Evolutionary conservation across 35 echinoderm and acorn worm species (phyloP).

Genomic region (Heliocidaris tuberculata): DNA sequence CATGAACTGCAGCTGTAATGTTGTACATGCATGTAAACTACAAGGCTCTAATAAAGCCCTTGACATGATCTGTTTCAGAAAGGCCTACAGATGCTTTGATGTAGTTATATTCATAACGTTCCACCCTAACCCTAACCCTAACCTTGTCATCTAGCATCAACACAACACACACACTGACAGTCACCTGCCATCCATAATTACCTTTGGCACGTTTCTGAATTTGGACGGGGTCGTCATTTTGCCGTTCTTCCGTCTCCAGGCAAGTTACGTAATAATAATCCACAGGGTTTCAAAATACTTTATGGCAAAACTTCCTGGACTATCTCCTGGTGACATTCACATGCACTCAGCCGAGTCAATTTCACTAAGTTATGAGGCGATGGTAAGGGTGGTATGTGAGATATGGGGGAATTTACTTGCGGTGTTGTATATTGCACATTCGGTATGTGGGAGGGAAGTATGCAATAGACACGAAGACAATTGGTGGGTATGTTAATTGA

Average conservation of each 20-base stretch:
- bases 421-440: neutral
- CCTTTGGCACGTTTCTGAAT: conserved; percentile 94
- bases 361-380: neutral
- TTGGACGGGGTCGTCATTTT: conserved; percentile 87
- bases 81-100: too few species aligned
- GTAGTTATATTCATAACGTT: too few species aligned
- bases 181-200: conserved; percentile 9
- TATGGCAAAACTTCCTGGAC: neutral
- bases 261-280: neutral
- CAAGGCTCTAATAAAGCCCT: too few species aligned
- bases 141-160: neutral
- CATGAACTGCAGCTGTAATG: too few species aligned
- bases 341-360: neutral
- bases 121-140: neutral
- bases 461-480: neutral
- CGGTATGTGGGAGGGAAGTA: neutral
- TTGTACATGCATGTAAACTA: too few species aligned
- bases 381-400: neutral
- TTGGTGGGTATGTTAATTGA: neutral
- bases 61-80: too few species aligned
- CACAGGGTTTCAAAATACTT: neutral
- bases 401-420: neutral
- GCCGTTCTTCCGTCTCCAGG: neutral
- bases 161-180: neutral
- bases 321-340: neutral